Base-by-base conservation (phyloP, 2,888 invertebrate species). In the Ditylenchus weischeri region DNA sequence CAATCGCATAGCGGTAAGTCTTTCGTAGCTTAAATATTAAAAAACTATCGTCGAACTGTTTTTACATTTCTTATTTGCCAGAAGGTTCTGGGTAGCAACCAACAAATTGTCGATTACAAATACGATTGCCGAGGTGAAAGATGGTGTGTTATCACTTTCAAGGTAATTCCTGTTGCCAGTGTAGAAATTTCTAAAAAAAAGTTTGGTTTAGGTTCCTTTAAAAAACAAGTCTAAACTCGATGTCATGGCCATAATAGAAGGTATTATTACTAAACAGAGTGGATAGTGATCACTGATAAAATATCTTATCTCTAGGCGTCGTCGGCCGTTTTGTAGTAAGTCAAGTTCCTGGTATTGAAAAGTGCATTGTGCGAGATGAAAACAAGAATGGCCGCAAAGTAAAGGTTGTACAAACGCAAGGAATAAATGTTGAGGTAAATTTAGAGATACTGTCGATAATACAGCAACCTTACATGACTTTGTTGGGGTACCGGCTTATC, bases 71-170 rank as follows among this genome's bases (percentile, higher is more conserved):
- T 73, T 57, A 38, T n/a, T 23, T 69, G 77, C 19, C 69, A 84
- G 84, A 23, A 54, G 59, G 84, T 84, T 0, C 62, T 86, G 0
- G 83, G 83, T 7, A 84, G 81, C 57, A 83, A 87, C 66, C 75
- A 76, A 2, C 84, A 86, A 61, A 87, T 88, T 0, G 84, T 86
- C 0, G 87, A 88, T 68, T 94, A 92, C 82, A 86, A 85, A 0
- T 92, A 89, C 81, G 94, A 96, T 81, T 87, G 86, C 0, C 87
- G 89, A 65, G 85, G 88, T n/a, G 86, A 89, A 76, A 85, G 88
- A 63, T 95, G 93, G 93, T 93, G 92, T 83, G 88, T 90, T 83
- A 84, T 94, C 5, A 89, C 89, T 0, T 88, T 93, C 57, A 87
- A 81, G 54, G 72, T 72, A 50, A 47, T 23, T 49, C 29, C 29